These are phyloP conservation scores for Metalampra italica DNA, from an alignment of 2,888 invertebrate species.

Conservation along the genomic window DNA sequence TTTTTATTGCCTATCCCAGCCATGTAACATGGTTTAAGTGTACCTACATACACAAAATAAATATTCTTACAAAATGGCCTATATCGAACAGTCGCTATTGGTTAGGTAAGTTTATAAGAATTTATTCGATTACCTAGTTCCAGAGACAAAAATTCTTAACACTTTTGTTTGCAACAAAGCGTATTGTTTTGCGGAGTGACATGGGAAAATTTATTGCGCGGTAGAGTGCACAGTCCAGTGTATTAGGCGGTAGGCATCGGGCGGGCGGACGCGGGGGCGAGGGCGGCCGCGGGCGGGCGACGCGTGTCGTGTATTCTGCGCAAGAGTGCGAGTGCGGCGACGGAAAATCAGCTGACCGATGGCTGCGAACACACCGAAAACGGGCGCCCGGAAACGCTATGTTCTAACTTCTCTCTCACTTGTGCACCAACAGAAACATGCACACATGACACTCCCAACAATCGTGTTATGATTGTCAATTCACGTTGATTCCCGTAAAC, in stretches of 20 bases:
- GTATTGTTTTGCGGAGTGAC: no score
- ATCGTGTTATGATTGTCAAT: conserved; percentile 38
- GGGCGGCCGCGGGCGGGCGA: conserved; percentile 16
- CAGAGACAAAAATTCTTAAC: no score
- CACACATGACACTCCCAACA: conserved; percentile 22
- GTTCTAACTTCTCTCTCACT: conserved; percentile 5
- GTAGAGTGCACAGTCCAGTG: not conserved
- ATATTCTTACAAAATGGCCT: no score
- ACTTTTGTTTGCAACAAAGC: no score
- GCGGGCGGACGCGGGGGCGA: conserved; percentile 18
- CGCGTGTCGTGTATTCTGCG: conserved; percentile 40
- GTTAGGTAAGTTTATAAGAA: no score
- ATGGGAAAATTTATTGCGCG: no score
- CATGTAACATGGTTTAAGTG: no score
- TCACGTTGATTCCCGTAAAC: conserved; percentile 40
- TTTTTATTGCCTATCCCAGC: not conserved
- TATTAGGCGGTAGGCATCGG: not conserved
- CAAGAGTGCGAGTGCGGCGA: conserved; percentile 33
- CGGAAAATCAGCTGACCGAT: conserved; percentile 57
- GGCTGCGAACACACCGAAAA: conserved; percentile 20
- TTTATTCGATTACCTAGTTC: no score
- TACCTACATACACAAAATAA: no score
- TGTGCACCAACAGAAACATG: conserved; percentile 14
- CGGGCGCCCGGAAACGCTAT: conserved; percentile 11
- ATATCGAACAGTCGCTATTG: no score